phyloP scores from a whole-genome alignment of 2,113 vertebrate genomes.

The Rousettus leschenaultii region DNA sequence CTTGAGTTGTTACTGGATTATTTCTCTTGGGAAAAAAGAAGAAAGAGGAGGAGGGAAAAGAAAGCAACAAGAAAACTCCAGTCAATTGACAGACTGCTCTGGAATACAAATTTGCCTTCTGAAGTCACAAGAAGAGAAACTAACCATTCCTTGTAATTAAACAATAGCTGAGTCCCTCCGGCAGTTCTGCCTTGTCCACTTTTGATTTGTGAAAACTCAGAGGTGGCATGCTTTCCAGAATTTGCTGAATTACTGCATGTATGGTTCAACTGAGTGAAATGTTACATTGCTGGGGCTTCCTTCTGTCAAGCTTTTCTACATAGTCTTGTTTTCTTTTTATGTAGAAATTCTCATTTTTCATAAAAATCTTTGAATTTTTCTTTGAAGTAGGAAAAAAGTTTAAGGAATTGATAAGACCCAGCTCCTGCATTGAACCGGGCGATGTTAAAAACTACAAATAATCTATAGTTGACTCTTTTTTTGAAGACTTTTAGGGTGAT shows the following conservation, averaged over 20 bases:
- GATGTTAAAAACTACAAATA: not conserved
- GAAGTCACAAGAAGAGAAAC: slow-evolving; percentile 26
- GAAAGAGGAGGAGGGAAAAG: not conserved
- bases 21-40: not conserved
- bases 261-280: not conserved
- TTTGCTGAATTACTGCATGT: not conserved
- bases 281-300: not conserved
- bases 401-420: not conserved
- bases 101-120: not conserved
- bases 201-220: slow-evolving; percentile 25
- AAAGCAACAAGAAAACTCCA: not conserved
- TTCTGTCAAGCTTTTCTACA: not conserved
- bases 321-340: not conserved
- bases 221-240: not conserved
- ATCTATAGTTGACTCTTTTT: not conserved
- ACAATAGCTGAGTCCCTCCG: not conserved
- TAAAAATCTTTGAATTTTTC: not conserved
- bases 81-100: not conserved
- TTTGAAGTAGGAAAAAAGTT: slow-evolving; percentile 14
- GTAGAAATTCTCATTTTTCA: not conserved
- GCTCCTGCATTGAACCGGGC: not conserved
- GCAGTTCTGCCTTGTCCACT: not conserved
- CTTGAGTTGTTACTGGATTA: not conserved
- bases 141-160: slow-evolving; percentile 32
- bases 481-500: not conserved